These are phyloP conservation scores for Daboia siamensis DNA, from an alignment of 2,113 vertebrate species.

Conservation along the genomic window DNA sequence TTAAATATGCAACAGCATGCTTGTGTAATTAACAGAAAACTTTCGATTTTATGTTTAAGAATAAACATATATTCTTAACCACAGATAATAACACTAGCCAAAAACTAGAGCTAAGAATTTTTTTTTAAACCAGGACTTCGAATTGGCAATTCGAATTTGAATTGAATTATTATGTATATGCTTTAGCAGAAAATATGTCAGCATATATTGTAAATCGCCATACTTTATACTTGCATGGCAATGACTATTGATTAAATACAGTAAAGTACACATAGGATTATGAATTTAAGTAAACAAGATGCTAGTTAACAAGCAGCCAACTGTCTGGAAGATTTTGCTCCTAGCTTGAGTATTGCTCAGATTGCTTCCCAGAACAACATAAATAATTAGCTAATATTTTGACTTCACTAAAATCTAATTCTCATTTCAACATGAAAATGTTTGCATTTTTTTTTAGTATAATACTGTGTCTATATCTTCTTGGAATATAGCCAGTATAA, in stretches of 20 bases:
- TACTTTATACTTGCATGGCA: neutral
- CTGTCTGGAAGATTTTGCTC: neutral
- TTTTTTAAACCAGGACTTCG: neutral
- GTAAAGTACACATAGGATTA: neutral
- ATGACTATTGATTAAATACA: neutral
- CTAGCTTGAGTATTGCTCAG: constrained; percentile 9
- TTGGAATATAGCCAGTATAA: neutral
- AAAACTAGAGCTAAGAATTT: neutral
- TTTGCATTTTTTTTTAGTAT: constrained; percentile 8
- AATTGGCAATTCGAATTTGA: neutral
- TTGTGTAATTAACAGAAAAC: neutral
- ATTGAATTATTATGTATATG: neutral
- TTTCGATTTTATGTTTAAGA: neutral
- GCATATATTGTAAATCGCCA: too few relatives aligned
- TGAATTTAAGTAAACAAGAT: neutral
- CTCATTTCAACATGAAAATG: neutral
- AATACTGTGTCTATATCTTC: neutral
- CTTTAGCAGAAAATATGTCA: neutral
- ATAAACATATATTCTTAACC: neutral
- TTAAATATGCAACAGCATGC: neutral
- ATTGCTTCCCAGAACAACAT: neutral
- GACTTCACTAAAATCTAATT: constrained; percentile 15
- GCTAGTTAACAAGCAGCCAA: neutral
- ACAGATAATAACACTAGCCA: neutral
- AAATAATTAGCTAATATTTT: constrained; percentile 25